Conservation (phyloP, 2,113 vertebrate species). For the Epinephelus moara region DNA sequence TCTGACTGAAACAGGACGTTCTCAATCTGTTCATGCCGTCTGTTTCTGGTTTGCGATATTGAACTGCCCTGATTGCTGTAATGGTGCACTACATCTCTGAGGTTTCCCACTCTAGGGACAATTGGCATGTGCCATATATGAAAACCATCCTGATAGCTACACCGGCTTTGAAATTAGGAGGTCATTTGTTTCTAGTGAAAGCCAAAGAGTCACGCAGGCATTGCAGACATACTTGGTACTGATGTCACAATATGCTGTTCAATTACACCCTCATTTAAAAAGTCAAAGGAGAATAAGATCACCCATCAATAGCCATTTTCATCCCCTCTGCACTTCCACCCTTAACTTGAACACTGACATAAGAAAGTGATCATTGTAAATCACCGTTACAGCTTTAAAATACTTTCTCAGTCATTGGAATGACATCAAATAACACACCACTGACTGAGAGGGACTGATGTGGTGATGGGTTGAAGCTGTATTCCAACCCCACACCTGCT, state of each 20-base stretch:
- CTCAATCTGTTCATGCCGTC: constrained; percentile 81
- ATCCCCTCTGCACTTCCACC: constrained; percentile 32
- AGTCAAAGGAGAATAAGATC: constrained; percentile 36
- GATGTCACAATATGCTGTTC: constrained; percentile 65
- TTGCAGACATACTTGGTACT: constrained; percentile 38
- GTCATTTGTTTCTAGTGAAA: constrained; percentile 71
- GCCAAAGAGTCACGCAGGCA: constrained; percentile 48
- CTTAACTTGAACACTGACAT: constrained; percentile 51
- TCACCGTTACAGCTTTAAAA: constrained; percentile 75
- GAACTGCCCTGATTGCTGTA: constrained; percentile 80
- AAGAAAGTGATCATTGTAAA: constrained; percentile 78
- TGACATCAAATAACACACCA: constrained; percentile 74
- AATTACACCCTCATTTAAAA: constrained; percentile 53
- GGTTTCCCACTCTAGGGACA: constrained; percentile 71
- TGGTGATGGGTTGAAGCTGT: constrained; percentile 63
- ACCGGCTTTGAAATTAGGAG: constrained; percentile 71
- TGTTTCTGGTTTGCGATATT: constrained; percentile 83
- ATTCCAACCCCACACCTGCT: constrained; percentile 77
- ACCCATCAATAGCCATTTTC: constrained; percentile 50
- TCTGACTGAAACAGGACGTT: constrained; percentile 84
- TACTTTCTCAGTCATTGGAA: constrained; percentile 71
- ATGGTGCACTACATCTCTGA: constrained; percentile 68
- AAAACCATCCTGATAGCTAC: constrained; percentile 69
- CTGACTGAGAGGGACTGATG: constrained; percentile 58
- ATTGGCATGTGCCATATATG: constrained; percentile 75